Evolutionary conservation across 1,140 invertebrate species (phyloP).

Genomic region (honey bee (Apis mellifera)): DNA sequence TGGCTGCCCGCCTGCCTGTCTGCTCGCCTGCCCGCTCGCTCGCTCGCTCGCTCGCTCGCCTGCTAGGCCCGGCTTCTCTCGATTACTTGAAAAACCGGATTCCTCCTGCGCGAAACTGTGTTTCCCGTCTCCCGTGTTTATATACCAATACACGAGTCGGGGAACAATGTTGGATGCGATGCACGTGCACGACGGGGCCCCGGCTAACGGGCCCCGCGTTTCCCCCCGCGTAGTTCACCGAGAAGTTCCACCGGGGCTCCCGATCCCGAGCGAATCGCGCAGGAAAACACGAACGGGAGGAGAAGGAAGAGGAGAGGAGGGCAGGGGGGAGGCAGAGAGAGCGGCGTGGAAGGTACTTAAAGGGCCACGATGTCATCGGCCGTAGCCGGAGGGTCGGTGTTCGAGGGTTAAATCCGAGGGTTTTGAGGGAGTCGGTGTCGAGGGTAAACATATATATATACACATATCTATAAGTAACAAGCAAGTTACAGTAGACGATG

Average conservation of each 20-base stretch:
- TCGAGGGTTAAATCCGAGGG: conserved; percentile 66
- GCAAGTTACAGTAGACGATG: not conserved
- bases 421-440: conserved; percentile 58
- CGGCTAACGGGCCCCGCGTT: conserved; percentile 26
- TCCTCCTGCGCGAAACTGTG: conserved; percentile 77
- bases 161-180: conserved; percentile 57
- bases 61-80: conserved; percentile 53
- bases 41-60: conserved; percentile 52
- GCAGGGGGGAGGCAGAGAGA: not conserved
- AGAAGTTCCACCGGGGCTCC: not conserved
- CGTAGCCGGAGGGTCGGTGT: conserved; percentile 59
- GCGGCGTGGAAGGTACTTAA: conserved; percentile 23
- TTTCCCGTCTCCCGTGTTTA: conserved; percentile 76
- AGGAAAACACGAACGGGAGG: not conserved
- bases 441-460: conserved; percentile 58
- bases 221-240: conserved; percentile 1
- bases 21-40: conserved; percentile 48
- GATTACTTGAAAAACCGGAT: conserved; percentile 82
- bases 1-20: conserved; percentile 60
- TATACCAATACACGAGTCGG: conserved; percentile 67
- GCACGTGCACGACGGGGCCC: conserved; percentile 42
- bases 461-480: conserved; percentile 22
- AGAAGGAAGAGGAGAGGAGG: not conserved
- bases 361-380: conserved; percentile 56
- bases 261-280: not conserved